Evolutionary conservation across 2,113 vertebrate genomes (phyloP), one percentile per base, ranked within the genome.

Genomic region (Hemiscyllium ocellatum): DNA sequence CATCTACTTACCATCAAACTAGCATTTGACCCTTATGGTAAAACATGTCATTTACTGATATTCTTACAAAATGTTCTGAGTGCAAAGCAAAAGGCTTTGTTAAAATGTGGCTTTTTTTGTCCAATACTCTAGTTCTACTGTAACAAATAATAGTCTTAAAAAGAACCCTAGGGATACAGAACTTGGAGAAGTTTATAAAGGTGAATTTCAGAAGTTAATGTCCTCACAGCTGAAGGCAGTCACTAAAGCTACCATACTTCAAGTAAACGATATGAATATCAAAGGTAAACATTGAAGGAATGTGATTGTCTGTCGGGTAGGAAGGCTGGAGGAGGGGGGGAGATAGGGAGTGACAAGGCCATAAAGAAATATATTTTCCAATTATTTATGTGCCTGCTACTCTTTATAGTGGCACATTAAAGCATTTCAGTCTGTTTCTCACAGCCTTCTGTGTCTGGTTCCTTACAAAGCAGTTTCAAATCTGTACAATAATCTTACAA

Each of bases 401-500:
- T 83, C n/a, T 83, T 37, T 83, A 19, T 42, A 37, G 78, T 42
- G 78, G n/a, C 0, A 17, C n/a, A 42, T 83, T 1, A 83, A 83
- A 83, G n/a, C 78, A 83, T 83, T 83, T 83, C 78, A 83, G 17
- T 83, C n/a, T 83, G 78, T 83, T 37, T 42, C 78, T 37, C n/a
- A 83, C 78, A 83, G 13, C n/a, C 0, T 15, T 37, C 17, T 80
- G 76, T 80, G 76, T n/a, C 76, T 80, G 33, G 76, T 29, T 80
- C 37, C 76, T 80, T 80, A n/a, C 76, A 83, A 83, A 83, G 78
- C n/a, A 83, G 3, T 83, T 42, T 86, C 68, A 76, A n/a, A 70
- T 91, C 69, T 76, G 95, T 56, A 61, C 50, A n/a, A 78, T 70
- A 56, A 7, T 37, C 68, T 93, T 52, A 96, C 69, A 69, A 72